Evolutionary conservation across 2,888 invertebrate genomes (phyloP).

Genomic region (Frankliniella intonsa): DNA sequence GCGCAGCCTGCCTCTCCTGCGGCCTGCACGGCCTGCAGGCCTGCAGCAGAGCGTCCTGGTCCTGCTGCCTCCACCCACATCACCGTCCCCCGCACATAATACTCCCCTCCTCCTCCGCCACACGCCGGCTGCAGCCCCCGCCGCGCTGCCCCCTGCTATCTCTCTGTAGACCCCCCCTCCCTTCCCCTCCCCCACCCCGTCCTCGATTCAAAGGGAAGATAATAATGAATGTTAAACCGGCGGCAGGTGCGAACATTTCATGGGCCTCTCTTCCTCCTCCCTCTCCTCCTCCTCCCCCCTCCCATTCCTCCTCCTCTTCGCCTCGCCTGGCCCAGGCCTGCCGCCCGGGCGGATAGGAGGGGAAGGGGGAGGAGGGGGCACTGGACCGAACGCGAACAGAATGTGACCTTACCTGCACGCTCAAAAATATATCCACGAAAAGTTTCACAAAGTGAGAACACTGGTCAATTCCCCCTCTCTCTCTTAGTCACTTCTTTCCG

Average conservation of each 20-base stretch:
- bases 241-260: conserved; percentile 7
- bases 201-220: conserved; percentile 12
- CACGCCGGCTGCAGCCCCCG: background rate
- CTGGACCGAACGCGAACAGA: no score
- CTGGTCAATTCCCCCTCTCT: no score
- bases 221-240: conserved; percentile 14
- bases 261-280: background rate
- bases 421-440: no score
- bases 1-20: no score
- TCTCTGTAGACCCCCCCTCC: background rate
- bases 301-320: background rate
- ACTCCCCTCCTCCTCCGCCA: background rate
- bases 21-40: background rate
- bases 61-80: background rate
- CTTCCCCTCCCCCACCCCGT: background rate
- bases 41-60: background rate
- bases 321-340: background rate
- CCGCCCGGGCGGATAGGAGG: no score
- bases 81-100: background rate
- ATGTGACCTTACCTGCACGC: no score
- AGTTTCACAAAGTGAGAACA: no score
- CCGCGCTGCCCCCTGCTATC: background rate
- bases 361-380: no score
- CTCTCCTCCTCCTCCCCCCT: background rate
- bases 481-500: no score